Conservation (phyloP, 2,113 vertebrate genomes). For the Pygoscelis adeliae region DNA sequence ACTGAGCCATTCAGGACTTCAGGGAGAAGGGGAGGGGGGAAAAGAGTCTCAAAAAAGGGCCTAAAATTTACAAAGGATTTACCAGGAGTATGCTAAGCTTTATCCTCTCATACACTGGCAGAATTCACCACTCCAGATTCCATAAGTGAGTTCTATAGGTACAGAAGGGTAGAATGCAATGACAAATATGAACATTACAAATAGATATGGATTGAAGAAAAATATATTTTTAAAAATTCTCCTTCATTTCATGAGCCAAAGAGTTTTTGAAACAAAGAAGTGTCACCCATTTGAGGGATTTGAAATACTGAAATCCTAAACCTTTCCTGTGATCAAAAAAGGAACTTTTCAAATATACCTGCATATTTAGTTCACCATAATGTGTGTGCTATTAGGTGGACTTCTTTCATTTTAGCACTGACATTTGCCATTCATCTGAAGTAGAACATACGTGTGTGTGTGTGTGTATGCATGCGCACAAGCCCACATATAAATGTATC, state of each 20-base stretch:
- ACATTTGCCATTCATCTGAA: not conserved
- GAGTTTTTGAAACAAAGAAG: not conserved
- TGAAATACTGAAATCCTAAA: not conserved
- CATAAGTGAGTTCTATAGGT: rapidly evolving
- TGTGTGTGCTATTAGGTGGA: not conserved
- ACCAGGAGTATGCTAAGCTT: not conserved
- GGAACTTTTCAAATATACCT: not conserved
- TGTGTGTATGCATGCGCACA: too few relatives aligned
- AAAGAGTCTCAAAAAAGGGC: not conserved
- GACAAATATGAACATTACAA: not conserved
- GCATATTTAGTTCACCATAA: not conserved
- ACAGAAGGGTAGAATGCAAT: not conserved
- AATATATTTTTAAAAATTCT: not conserved
- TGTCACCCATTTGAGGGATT: not conserved
- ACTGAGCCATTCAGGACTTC: not conserved
- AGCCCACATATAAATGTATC: too few relatives aligned
- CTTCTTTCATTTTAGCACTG: not conserved
- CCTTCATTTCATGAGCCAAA: not conserved
- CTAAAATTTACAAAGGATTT: not conserved
- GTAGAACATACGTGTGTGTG: not conserved
- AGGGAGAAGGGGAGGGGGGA: too few relatives aligned
- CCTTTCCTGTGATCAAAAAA: not conserved
- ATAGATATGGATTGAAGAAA: not conserved
- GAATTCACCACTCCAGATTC: not conserved
- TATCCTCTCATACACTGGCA: not conserved